These are phyloP conservation scores for Doris montereyensis DNA, from an alignment of 2,888 invertebrate genomes.

Conservation along the genomic window DNA sequence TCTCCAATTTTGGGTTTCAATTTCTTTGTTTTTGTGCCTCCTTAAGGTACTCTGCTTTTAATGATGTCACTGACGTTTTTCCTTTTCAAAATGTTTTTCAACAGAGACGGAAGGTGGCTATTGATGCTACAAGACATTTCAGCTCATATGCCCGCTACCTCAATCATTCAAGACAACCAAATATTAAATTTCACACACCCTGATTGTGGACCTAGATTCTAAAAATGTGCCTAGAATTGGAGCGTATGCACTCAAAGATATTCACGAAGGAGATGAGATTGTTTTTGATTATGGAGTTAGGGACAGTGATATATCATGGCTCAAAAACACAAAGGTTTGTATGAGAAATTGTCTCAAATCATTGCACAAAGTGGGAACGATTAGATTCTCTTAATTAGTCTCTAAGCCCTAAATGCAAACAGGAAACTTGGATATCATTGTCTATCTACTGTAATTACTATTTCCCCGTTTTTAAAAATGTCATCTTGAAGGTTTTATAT, in stretches of 20 bases:
- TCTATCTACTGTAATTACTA: too few species aligned
- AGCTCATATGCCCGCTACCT: slow-evolving; percentile 21
- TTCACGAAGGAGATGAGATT: slow-evolving; percentile 37
- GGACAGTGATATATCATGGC: slow-evolving; percentile 35
- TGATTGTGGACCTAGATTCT: slow-evolving; percentile 21
- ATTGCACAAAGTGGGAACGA: too few species aligned
- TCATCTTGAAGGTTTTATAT: too few species aligned
- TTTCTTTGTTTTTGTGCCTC: too few species aligned
- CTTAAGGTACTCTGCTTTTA: too few species aligned
- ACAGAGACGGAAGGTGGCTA: slow-evolving; percentile 24
- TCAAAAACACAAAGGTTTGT: slow-evolving; percentile 34
- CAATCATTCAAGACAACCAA: slow-evolving; percentile 38
- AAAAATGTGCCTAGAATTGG: slow-evolving; percentile 25
- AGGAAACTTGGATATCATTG: too few species aligned
- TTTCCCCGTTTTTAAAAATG: too few species aligned
- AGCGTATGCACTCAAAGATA: slow-evolving; percentile 36
- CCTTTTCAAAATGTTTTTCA: not conserved
- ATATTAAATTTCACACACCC: slow-evolving; percentile 34
- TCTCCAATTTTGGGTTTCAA: too few species aligned
- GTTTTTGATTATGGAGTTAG: slow-evolving; percentile 40
- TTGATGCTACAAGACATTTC: slow-evolving; percentile 36
- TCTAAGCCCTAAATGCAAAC: too few species aligned
- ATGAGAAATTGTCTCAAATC: too few species aligned
- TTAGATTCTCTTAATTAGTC: too few species aligned
- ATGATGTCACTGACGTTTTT: not conserved